A percentile compares a stretch with the other conserved stretches of the same genome.
These are phyloP conservation scores for Solea solea DNA, from an alignment of 2,113 vertebrate genomes.

Conservation along the genomic window DNA sequence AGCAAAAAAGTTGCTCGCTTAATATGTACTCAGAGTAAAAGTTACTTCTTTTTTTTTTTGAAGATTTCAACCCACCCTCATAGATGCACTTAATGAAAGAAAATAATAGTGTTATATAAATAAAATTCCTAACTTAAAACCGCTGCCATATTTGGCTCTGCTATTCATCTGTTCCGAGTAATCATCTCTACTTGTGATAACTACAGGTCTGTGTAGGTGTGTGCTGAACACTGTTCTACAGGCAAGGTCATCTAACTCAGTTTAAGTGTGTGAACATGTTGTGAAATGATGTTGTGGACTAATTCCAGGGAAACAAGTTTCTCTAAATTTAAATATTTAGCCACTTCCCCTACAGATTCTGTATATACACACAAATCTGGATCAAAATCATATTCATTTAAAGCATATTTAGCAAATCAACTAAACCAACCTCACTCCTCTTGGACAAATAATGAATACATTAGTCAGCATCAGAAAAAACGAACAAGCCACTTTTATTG, in stretches of 20 bases:
- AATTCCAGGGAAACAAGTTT: not conserved
- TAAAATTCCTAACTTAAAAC: not conserved
- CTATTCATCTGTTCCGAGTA: constrained; percentile 6
- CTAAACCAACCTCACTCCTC: not conserved
- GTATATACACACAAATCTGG: not conserved
- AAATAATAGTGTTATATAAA: too few species aligned
- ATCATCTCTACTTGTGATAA: not conserved
- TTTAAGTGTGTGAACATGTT: not conserved
- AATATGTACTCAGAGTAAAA: too few species aligned
- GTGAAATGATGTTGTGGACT: not conserved
- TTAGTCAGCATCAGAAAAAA: not conserved
- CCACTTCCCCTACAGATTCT: not conserved
- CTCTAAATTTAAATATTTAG: not conserved
- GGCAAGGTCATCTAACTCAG: not conserved
- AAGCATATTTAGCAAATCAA: not conserved
- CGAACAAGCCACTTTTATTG: not conserved
- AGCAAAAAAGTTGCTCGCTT: too few species aligned
- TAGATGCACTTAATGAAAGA: too few species aligned
- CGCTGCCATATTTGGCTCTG: constrained; percentile 13
- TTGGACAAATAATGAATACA: not conserved
- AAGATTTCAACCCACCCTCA: too few species aligned
- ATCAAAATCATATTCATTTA: not conserved
- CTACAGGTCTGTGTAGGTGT: not conserved
- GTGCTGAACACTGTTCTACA: not conserved
- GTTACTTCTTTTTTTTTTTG: too few species aligned